A percentile compares a stretch with the other conserved stretches of the same genome.
Evolutionary conservation across 2,113 vertebrate species (phyloP).

Genomic region (Ptychochromis oligacanthus): DNA sequence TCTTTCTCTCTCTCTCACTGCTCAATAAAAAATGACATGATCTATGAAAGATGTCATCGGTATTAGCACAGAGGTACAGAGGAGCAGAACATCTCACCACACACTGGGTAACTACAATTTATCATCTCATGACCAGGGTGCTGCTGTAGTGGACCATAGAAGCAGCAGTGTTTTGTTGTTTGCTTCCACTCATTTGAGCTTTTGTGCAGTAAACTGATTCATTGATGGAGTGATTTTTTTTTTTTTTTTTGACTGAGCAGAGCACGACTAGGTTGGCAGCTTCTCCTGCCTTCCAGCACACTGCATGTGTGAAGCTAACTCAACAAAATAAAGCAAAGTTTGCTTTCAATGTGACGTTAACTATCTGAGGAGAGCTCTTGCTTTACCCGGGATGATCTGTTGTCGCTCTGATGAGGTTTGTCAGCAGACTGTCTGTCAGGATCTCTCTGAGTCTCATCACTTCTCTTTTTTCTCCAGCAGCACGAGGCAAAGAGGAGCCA

Average conservation of each 20-base stretch:
- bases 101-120: constrained; percentile 42
- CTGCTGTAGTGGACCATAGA: background rate
- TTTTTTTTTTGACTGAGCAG: constrained; percentile 33
- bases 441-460: constrained; percentile 8
- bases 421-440: constrained; percentile 25
- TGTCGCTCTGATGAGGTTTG: constrained; percentile 35
- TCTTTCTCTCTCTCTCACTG: background rate
- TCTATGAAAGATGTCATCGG: constrained; percentile 57
- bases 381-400: constrained; percentile 18
- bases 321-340: constrained; percentile 38
- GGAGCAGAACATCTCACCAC: constrained; percentile 32
- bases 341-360: constrained; percentile 17
- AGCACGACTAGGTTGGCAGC: background rate
- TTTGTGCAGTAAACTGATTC: background rate
- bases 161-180: constrained; percentile 23
- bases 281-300: background rate
- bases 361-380: constrained; percentile 12
- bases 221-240: constrained; percentile 29
- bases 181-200: constrained; percentile 24
- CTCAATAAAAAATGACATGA: constrained; percentile 52
- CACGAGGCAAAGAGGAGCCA: constrained; percentile 38
- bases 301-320: constrained; percentile 13
- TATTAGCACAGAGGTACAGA: constrained; percentile 52
- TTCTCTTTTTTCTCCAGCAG: constrained; percentile 19
- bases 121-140: constrained; percentile 44